Evolutionary conservation across 2,888 invertebrate genomes (phyloP).

Genomic region (Tipula helvola): DNA sequence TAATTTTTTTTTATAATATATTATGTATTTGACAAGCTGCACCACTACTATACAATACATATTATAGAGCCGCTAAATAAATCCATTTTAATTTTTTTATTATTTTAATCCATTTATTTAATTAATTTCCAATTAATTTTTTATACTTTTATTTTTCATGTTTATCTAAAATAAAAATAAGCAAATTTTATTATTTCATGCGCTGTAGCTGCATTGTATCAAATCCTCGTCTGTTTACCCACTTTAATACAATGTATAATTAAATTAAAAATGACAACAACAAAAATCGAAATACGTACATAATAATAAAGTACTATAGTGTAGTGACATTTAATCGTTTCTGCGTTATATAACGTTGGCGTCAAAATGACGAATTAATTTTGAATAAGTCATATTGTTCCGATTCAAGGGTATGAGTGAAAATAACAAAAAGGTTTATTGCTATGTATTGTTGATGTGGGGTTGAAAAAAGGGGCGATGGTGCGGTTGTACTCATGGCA

Average conservation of each 20-base stretch:
- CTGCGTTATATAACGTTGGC: not conserved
- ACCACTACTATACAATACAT: too few relatives aligned
- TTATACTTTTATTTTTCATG: not conserved
- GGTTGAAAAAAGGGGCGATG: not conserved
- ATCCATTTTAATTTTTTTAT: not conserved
- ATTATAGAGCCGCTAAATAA: not conserved
- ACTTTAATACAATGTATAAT: not conserved
- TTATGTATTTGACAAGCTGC: too few relatives aligned
- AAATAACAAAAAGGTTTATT: not conserved
- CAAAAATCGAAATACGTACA: not conserved
- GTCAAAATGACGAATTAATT: not conserved
- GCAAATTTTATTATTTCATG: not conserved
- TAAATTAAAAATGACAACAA: not conserved
- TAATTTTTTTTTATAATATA: too few relatives aligned
- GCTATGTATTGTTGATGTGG: not conserved
- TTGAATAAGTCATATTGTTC: not conserved
- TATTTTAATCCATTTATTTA: not conserved
- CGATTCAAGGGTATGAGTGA: not conserved
- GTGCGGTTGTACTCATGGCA: not conserved
- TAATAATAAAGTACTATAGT: not conserved
- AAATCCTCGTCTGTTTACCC: not conserved
- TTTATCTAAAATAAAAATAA: not conserved
- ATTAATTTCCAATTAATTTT: not conserved
- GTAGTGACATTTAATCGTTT: not conserved
- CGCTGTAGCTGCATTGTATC: not conserved